phyloP scores from a whole-genome alignment of 1,140 invertebrate genomes.

The Heliothis subflexa region DNA sequence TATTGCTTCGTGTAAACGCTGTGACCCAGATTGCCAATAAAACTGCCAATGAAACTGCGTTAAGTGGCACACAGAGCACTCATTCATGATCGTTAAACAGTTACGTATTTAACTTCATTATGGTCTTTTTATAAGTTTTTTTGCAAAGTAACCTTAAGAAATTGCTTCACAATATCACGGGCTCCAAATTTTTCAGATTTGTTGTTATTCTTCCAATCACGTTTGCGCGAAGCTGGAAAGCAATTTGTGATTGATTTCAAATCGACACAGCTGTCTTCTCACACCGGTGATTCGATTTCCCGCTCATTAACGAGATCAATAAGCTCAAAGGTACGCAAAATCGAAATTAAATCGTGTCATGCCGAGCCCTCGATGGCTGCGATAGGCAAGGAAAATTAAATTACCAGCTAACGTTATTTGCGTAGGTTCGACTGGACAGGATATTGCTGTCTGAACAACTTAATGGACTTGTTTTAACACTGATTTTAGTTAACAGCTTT shows the following conservation, averaged over 20 bases:
- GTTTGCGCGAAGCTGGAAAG: constrained; percentile 58
- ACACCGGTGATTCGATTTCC: constrained; percentile 65
- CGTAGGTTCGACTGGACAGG: constrained; percentile 57
- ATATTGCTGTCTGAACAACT: constrained; percentile 71
- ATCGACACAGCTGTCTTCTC: constrained; percentile 58
- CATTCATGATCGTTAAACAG: constrained; percentile 28
- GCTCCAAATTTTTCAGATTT: constrained; percentile 8
- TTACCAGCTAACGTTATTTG: constrained; percentile 53
- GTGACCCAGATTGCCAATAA: constrained; percentile 54
- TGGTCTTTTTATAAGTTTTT: constrained; percentile 11
- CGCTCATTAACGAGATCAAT: constrained; percentile 64
- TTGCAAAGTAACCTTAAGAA: neutral
- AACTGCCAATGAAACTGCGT: constrained; percentile 47
- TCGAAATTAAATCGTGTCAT: constrained; percentile 56
- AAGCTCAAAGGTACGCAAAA: constrained; percentile 52
- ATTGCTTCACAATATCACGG: neutral
- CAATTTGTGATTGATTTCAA: constrained; percentile 65
- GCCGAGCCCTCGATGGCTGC: constrained; percentile 28
- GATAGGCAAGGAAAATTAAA: constrained; percentile 52
- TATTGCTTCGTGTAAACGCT: constrained; percentile 48
- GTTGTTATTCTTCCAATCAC: constrained; percentile 50
- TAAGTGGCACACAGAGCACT: constrained; percentile 24
- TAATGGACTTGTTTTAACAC: constrained; percentile 48
- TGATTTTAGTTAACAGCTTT: constrained; percentile 39
- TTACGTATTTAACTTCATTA: constrained; percentile 28